Evolutionary conservation across 2,888 invertebrate species (phyloP), one percentile per base, ranked within the genome.

Genomic region (Girardia tigrina): DNA sequence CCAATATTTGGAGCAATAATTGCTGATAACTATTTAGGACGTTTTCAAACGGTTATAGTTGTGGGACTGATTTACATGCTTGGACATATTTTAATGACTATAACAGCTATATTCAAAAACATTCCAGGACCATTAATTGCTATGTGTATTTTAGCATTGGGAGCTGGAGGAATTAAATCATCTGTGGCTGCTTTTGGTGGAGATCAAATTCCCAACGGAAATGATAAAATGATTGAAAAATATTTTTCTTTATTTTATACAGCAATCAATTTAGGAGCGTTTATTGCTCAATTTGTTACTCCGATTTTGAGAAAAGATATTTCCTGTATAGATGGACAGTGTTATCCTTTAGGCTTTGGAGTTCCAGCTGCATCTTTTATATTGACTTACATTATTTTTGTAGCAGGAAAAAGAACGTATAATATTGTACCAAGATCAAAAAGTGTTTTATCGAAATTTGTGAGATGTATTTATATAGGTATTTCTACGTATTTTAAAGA

Each of bases 171-270:
- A 0, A 95, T 95, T 80, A 95, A 95, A 82, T 94, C 94, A 0
- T 94, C 94, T 81, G 94, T 95, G 0, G 88, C 92, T 0, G 91
- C 94, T 0, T 94, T 95, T 83, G 95, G 94, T 0, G 94, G 94
- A 0, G 94, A 95, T 83, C 94, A 94, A 85, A 93, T 94, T 84
- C 86, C 88, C 72, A 80, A 80, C 26, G 82, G 82, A 42, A 91
- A 92, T 83, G 88, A 88, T 79, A 85, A 85, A 79, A 89, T 91
- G 81, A 85, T 93, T 77, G 89, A 89, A 16, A 88, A 88, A 77
- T 94, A 91, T 85, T 94, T 94, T 85, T 92, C 92, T 0, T 84
- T 93, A 0, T 94, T 93, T 84, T 94, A 94, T 85, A 91, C 93
- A 81, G 86, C 91, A 26, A 93, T 94, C 81, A 94, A 93, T 82